phyloP scores from a whole-genome alignment of 2,888 invertebrate species.

The Drosophila greeni region DNA sequence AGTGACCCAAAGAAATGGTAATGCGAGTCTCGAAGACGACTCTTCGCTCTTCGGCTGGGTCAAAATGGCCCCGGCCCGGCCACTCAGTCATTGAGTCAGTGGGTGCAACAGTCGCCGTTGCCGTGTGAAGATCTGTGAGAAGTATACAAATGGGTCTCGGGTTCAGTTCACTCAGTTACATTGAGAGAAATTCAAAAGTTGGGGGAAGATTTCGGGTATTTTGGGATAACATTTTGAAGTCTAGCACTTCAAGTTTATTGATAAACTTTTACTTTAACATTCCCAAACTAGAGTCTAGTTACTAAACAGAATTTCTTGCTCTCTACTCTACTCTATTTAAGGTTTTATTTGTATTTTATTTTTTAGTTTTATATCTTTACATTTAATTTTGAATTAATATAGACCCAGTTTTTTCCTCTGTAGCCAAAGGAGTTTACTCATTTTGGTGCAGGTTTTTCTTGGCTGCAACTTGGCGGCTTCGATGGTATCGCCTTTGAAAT shows the following conservation, averaged over 20 bases:
- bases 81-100: constrained; percentile 75
- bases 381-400: background rate
- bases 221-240: background rate
- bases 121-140: constrained; percentile 73
- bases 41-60: constrained; percentile 42
- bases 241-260: too few species aligned
- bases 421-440: constrained; percentile 68
- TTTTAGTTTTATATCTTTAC: fast-evolving
- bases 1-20: constrained; percentile 76
- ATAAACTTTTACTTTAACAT: background rate
- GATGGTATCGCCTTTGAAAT: constrained; percentile 75
- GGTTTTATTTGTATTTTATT: background rate
- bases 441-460: constrained; percentile 47
- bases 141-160: constrained; percentile 72
- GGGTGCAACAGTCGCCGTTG: constrained; percentile 56
- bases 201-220: background rate
- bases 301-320: background rate
- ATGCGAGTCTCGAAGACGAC: constrained; percentile 54
- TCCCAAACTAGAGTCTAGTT: too few species aligned
- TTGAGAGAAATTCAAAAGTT: background rate
- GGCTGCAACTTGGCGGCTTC: constrained; percentile 57
- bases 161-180: constrained; percentile 41
- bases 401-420: background rate
- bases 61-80: constrained; percentile 38
- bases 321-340: too few species aligned